Conservation (phyloP, 2,113 vertebrate genomes). For the Silurus glanis region DNA sequence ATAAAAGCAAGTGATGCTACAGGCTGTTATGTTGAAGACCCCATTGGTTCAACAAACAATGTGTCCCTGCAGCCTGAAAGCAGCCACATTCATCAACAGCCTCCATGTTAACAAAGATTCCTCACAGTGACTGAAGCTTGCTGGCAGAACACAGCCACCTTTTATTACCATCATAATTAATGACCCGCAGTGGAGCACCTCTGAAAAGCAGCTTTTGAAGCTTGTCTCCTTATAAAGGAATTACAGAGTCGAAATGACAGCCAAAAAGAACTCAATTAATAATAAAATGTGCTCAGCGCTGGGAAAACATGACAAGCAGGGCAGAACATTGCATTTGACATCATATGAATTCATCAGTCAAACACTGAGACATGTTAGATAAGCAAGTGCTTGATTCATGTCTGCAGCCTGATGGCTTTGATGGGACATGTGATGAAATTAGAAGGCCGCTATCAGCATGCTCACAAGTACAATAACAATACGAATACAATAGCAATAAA, state of each 20-base stretch:
- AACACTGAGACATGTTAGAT: slow-evolving; percentile 61
- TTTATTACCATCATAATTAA: slow-evolving; percentile 60
- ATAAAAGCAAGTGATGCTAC: slow-evolving; percentile 23
- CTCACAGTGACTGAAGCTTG: slow-evolving; percentile 43
- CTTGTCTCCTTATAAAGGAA: slow-evolving; percentile 54
- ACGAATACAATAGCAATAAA: background rate
- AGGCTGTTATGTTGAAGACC: slow-evolving; percentile 31
- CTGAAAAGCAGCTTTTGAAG: slow-evolving; percentile 49
- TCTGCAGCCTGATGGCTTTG: slow-evolving; percentile 60
- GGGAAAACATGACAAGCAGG: slow-evolving; percentile 62
- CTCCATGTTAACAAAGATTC: slow-evolving; percentile 41
- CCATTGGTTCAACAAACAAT: slow-evolving; percentile 36
- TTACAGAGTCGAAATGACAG: slow-evolving; percentile 50
- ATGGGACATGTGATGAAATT: slow-evolving; percentile 69
- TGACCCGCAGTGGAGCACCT: slow-evolving; percentile 51
- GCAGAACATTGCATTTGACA: slow-evolving; percentile 72
- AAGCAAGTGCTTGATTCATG: slow-evolving; percentile 64
- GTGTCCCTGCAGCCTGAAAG: slow-evolving; percentile 42
- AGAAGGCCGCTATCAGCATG: slow-evolving; percentile 57
- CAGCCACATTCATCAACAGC: slow-evolving; percentile 31
- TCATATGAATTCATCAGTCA: slow-evolving; percentile 70
- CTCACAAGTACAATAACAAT: slow-evolving; percentile 44
- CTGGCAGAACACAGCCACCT: slow-evolving; percentile 57
- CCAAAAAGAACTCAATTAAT: slow-evolving; percentile 59
- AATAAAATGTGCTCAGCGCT: slow-evolving; percentile 53